Evolutionary conservation across 2,797 vertebrate species (phyloP).

Genomic region (Rhabdomys pumilio): DNA sequence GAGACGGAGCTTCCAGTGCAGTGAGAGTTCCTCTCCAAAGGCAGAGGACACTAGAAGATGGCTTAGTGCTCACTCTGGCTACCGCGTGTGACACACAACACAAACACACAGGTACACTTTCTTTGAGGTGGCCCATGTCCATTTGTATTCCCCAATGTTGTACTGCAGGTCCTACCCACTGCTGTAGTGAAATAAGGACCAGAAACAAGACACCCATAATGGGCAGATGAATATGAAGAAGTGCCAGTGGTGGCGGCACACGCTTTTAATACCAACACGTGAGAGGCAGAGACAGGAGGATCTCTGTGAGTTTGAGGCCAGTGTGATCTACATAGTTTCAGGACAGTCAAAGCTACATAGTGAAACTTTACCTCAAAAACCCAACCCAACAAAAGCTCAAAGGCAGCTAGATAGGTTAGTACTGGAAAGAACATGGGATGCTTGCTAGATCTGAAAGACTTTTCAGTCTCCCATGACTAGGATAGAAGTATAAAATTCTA

Average conservation of each 20-base stretch:
- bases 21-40: background rate
- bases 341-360: background rate
- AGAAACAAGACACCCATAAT: slow-evolving; percentile 51
- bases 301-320: background rate
- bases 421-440: background rate
- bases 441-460: slow-evolving; percentile 44
- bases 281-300: background rate
- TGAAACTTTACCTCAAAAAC: background rate
- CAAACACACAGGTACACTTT: background rate
- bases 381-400: background rate
- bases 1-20: background rate
- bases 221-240: background rate
- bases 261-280: background rate
- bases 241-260: background rate
- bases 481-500: slow-evolving; percentile 18
- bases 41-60: background rate
- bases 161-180: background rate
- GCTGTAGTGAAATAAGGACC: slow-evolving; percentile 3
- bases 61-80: background rate
- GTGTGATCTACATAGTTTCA: background rate
- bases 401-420: background rate
- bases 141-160: background rate
- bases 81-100: background rate
- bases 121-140: background rate
- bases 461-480: background rate